These are phyloP conservation scores for Paradoxurus hermaphroditus DNA, from an alignment of 2,113 vertebrate species.

Conservation along the genomic window DNA sequence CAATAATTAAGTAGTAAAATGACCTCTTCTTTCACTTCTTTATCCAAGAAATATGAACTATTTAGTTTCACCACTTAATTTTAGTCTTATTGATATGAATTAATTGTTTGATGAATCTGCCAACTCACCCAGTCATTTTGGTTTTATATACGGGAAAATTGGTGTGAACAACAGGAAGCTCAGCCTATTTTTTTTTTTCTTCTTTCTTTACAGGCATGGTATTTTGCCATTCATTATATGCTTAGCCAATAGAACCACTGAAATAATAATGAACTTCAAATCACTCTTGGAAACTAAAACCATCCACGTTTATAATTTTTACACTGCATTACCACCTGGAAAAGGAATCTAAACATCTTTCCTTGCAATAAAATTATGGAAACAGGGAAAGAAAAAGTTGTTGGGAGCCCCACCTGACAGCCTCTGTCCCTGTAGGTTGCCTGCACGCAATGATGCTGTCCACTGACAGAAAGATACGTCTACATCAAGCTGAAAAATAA, in stretches of 20 bases:
- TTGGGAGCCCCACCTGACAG: not conserved
- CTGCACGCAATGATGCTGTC: not conserved
- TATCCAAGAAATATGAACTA: not conserved
- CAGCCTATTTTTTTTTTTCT: not conserved
- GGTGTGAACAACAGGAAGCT: not conserved
- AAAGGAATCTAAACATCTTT: not conserved
- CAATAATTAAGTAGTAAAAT: not conserved
- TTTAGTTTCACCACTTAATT: not conserved
- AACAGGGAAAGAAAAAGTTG: not conserved
- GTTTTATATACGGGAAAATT: not conserved
- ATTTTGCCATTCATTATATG: not conserved
- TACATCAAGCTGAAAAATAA: not conserved
- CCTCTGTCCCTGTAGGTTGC: rapidly evolving
- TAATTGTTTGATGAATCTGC: not conserved
- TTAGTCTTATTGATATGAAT: not conserved
- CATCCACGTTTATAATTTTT: not conserved
- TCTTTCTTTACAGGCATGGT: not conserved
- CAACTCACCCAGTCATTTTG: not conserved
- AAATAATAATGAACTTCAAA: not conserved
- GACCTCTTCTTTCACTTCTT: not conserved
- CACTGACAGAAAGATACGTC: not conserved
- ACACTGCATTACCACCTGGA: not conserved
- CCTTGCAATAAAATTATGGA: not conserved
- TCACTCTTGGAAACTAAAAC: not conserved
- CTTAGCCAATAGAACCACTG: not conserved